Percentiles rank a stretch among this genome's conserved stretches.
These are phyloP conservation scores for Palythoa grandiflora DNA, from an alignment of 92 coral and sea anemone species.

Conservation along the genomic window DNA sequence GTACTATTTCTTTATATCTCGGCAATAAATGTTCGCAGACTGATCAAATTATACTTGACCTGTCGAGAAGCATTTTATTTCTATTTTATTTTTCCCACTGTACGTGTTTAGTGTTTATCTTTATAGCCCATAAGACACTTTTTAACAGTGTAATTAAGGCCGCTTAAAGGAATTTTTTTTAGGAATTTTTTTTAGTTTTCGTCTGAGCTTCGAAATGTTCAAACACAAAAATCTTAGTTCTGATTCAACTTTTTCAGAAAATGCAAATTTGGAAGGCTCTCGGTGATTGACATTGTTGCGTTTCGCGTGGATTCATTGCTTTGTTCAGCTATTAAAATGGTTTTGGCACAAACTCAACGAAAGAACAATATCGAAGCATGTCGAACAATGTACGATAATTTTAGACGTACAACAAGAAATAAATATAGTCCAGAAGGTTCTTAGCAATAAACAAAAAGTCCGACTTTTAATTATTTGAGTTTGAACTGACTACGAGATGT, in stretches of 20 bases:
- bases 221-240: background rate
- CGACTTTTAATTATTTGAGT: background rate
- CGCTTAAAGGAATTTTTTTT: too few species aligned
- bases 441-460: background rate
- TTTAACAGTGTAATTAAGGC: too few species aligned
- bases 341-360: background rate
- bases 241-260: background rate
- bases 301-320: background rate
- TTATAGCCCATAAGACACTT: too few species aligned
- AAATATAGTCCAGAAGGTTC: background rate
- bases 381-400: background rate
- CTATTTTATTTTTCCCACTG: too few species aligned
- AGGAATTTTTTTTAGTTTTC: too few species aligned
- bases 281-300: background rate
- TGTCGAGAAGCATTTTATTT: too few species aligned
- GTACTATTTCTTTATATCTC: too few species aligned
- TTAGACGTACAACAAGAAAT: background rate
- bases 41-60: too few species aligned
- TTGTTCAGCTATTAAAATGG: background rate
- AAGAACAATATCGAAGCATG: background rate
- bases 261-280: background rate
- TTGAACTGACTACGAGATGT: background rate
- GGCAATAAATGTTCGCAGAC: too few species aligned
- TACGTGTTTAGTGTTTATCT: too few species aligned
- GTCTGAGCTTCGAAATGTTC: background rate